Evolutionary conservation across 2,888 invertebrate species (phyloP), one percentile per base, ranked within the genome.

Genomic region (Alloscopus bannaensis): DNA sequence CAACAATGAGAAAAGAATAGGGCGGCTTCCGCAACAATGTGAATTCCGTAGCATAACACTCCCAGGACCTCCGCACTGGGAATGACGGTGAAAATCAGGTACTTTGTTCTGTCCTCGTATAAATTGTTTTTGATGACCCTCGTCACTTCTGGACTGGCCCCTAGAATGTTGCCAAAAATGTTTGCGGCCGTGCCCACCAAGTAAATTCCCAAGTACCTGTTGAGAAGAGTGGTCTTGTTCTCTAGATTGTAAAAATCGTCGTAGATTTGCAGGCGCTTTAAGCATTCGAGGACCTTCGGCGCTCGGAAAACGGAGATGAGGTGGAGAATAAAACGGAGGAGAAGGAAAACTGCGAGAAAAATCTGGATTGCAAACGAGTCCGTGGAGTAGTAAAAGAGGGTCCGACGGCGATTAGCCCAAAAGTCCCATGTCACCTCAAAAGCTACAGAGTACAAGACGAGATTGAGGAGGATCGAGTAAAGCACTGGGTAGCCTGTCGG

Each of bases 311-410:
- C 72, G 50, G 66, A 72, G 11, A 71, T 55, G 1, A 79, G 40
- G 40, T 79, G 75, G 2, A 80, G 22, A 0, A 55, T 24, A 3
- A 75, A 73, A 16, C 80, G 42, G n/a, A 65, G 57, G 18, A 75
- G 22, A 28, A 81, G 18, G 26, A 69, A 75, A 3, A 81, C 65
- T 3, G 70, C 69, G 1, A 81, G 45, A 36, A 81, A 81, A 22
- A 75, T 64, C 55, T 73, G 78, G 42, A 81, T 68, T 28, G 81
- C 78, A 59, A 81, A 81, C 16, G 68, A 66, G 64, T 81, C 81
- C 2, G 78, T 78, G 2, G 65, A 57, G 42, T 76, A 80, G 22
- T 76, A 76, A 28, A 80, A 80, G 18, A 75, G 60, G n/a, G 47
- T 31, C 16, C 75, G 42, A 13, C 75, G 75, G 18, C 64, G 73